Base-by-base conservation (phyloP, 1,140 invertebrate species). In the Cotesia vestalis region DNA sequence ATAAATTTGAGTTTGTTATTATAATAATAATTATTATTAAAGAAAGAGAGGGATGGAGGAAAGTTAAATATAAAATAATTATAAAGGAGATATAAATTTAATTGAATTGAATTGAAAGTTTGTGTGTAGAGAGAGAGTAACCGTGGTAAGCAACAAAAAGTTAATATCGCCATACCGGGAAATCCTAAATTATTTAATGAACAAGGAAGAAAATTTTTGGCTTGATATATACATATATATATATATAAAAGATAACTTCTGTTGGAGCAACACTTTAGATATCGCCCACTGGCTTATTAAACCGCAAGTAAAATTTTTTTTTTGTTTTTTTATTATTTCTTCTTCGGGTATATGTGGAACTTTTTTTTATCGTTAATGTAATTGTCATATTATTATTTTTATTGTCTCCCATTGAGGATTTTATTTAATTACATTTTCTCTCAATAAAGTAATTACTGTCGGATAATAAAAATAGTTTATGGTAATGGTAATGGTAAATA, bases 381-480 rank as follows among this genome's bases (percentile, higher is more conserved):
- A 64, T 64, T 64, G 38, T 64, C 62, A 51, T 64, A 64, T 64
- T 64, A 64, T 51, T 35, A 64, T 64, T 64, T 38, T 64, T 64
- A 14, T 12, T 17, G 17, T 57, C 53, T 57, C 12, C 53, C 53
- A 14, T 57, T 57, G 0, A 14, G 17, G 8, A 57, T 57, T 57
- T 57, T 57, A 17, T 57, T 57, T 57, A 12, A 57, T 57, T 57
- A 5, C 8, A 57, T 57, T 55, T 55, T 55, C 5, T 55, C 17
- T n/a, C 40, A 46, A 46, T 11, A 2, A 46, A 46, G 6, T 46
- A 46, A 46, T 11, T 46, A 46, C 11, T 9, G 11, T 8, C 6
- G 6, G 40, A 46, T 46, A 11, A 46, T 46, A 46, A 46, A 6
- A 46, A 46, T 11, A 46, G 1, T 27, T 27, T 27, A 27, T 27